These are phyloP conservation scores for Lepus timidus DNA, from an alignment of 2,113 vertebrate species.

Conservation along the genomic window DNA sequence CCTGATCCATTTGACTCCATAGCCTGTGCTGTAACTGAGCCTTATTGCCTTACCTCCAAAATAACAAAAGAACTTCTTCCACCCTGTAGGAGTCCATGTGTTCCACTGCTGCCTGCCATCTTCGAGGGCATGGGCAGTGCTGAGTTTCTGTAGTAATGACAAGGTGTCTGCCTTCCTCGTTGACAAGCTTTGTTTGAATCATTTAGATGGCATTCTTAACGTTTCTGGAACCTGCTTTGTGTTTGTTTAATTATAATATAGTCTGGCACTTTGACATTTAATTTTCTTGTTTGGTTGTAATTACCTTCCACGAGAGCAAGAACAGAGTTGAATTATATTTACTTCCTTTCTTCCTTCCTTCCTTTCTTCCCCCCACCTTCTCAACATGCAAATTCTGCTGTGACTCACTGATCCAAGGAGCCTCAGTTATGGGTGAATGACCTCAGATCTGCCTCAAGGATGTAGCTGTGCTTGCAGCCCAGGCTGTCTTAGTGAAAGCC, in stretches of 20 bases:
- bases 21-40: neutral
- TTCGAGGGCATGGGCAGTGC: conserved; percentile 41
- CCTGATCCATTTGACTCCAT: neutral
- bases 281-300: conserved; percentile 79
- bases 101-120: neutral
- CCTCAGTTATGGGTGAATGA: neutral
- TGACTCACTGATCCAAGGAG: conserved; percentile 60
- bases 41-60: neutral
- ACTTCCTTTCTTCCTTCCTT: conserved; percentile 58
- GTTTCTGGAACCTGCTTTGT: conserved; percentile 67
- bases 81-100: neutral
- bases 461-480: rapidly evolving
- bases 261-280: conserved; percentile 77
- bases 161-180: conserved; percentile 69
- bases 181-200: conserved; percentile 72
- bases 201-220: conserved; percentile 66
- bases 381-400: conserved; percentile 20
- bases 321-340: conserved; percentile 71
- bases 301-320: conserved; percentile 72
- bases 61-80: neutral
- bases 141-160: conserved; percentile 61
- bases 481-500: neutral
- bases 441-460: neutral
- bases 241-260: conserved; percentile 81
- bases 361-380: neutral